These are phyloP conservation scores for Echinometra lucunter DNA, from an alignment of 53 echinoderm and acorn worm species.

Conservation along the genomic window DNA sequence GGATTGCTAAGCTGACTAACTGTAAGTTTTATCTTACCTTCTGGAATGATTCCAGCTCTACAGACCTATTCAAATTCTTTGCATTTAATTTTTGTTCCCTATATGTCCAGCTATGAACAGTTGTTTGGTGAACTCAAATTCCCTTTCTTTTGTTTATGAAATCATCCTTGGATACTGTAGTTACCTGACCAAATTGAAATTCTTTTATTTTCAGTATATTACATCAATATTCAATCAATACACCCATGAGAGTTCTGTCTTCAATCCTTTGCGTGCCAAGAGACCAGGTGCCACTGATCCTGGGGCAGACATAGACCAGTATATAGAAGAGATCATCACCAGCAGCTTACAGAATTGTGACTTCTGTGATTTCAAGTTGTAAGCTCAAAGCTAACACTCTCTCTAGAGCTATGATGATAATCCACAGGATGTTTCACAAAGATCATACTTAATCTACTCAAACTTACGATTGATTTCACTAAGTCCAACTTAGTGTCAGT, in stretches of 20 bases:
- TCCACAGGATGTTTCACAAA: not conserved
- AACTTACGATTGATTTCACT: too few species aligned
- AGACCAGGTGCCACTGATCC: conserved; percentile 76
- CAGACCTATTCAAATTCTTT: too few species aligned
- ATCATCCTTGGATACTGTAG: too few species aligned
- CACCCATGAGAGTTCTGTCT: conserved; percentile 88
- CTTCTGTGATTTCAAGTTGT: conserved; percentile 94
- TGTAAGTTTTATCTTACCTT: too few species aligned
- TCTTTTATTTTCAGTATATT: conserved; percentile 78
- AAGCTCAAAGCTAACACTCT: conserved; percentile 33
- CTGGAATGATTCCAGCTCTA: too few species aligned
- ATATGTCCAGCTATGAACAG: not conserved
- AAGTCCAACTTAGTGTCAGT: too few species aligned
- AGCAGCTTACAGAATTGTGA: conserved; percentile 90
- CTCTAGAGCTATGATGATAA: not conserved
- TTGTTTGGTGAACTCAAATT: too few species aligned
- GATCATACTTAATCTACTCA: too few species aligned
- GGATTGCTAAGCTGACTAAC: too few species aligned
- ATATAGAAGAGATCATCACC: conserved; percentile 75
- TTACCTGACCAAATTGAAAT: not conserved
- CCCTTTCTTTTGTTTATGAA: too few species aligned
- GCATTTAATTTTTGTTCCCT: not conserved
- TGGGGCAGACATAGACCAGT: conserved; percentile 76
- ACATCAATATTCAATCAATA: conserved; percentile 94
- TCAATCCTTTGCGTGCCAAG: conserved; percentile 89